Percentiles rank a stretch among this genome's conserved stretches.
These are phyloP conservation scores for Diloba caeruleocephala DNA, from an alignment of 2,888 invertebrate genomes.

Conservation along the genomic window DNA sequence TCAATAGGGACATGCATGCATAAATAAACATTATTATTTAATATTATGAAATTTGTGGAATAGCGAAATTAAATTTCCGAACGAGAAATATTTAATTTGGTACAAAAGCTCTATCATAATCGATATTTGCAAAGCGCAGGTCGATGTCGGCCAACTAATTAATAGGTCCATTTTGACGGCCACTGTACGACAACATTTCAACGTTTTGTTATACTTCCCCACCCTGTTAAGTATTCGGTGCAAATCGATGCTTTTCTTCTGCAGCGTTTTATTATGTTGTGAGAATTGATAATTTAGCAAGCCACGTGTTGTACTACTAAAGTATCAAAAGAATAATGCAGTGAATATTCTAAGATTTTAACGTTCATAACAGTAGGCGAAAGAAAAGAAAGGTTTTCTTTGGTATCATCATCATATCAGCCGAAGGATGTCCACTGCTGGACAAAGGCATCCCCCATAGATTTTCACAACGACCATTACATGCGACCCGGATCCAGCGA, in stretches of 20 bases:
- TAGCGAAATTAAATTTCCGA: slow-evolving; percentile 20
- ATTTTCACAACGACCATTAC: too few species aligned
- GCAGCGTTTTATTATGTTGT: not conserved
- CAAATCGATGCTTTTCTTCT: not conserved
- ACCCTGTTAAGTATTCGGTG: slow-evolving; percentile 7
- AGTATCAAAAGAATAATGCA: too few species aligned
- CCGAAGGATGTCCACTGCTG: too few species aligned
- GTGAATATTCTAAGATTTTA: too few species aligned
- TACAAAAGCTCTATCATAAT: slow-evolving; percentile 31
- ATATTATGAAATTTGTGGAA: slow-evolving; percentile 3
- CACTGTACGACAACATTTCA: slow-evolving; percentile 13
- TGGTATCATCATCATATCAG: too few species aligned
- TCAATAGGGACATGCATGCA: too few species aligned
- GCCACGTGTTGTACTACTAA: too few species aligned
- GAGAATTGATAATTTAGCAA: not conserved
- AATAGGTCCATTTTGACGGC: slow-evolving; percentile 29
- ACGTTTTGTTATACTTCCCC: slow-evolving; percentile 20
- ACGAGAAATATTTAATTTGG: slow-evolving; percentile 33
- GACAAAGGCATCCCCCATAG: too few species aligned
- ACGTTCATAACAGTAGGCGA: too few species aligned
- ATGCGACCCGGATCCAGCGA: too few species aligned
- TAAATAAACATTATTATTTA: too few species aligned
- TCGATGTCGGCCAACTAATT: slow-evolving; percentile 18
- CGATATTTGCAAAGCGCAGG: slow-evolving; percentile 18
- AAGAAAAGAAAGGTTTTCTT: too few species aligned